Evolutionary conservation across 2,113 vertebrate genomes (phyloP).

Genomic region (Murina feae): DNA sequence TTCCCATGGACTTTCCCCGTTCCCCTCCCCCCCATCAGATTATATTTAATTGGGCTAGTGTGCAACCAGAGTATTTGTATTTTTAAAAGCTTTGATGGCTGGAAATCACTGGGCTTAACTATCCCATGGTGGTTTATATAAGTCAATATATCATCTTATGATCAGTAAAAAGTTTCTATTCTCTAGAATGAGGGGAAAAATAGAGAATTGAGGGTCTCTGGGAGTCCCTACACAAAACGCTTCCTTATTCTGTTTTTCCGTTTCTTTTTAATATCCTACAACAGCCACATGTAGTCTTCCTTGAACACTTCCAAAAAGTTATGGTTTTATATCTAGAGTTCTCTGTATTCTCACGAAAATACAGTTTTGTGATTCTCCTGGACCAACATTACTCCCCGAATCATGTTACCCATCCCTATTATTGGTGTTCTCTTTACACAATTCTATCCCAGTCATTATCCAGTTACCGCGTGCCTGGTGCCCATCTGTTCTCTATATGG

Average conservation of each 20-base stretch:
- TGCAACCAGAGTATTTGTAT: not conserved
- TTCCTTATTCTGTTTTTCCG: not conserved
- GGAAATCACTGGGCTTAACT: not conserved
- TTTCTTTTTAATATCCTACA: not conserved
- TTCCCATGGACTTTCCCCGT: not conserved
- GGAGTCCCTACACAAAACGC: not conserved
- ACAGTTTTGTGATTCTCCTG: not conserved
- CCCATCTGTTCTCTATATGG: constrained; percentile 87
- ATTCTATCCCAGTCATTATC: constrained; percentile 80
- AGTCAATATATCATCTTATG: not conserved
- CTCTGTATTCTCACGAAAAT: not conserved
- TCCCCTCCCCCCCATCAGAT: not conserved
- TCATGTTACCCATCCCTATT: not conserved
- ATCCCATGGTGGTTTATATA: not conserved
- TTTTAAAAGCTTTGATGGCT: not conserved
- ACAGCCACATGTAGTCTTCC: not conserved
- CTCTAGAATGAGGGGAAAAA: not conserved
- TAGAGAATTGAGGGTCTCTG: not conserved
- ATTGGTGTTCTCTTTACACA: constrained; percentile 70
- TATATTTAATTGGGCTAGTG: not conserved
- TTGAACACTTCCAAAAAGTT: not conserved
- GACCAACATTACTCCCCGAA: not conserved
- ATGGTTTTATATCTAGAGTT: not conserved
- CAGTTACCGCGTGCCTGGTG: constrained; percentile 86
- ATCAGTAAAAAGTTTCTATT: not conserved